Conservation (phyloP, 2,888 invertebrate species). For the Neocrepidodera transversa region DNA sequence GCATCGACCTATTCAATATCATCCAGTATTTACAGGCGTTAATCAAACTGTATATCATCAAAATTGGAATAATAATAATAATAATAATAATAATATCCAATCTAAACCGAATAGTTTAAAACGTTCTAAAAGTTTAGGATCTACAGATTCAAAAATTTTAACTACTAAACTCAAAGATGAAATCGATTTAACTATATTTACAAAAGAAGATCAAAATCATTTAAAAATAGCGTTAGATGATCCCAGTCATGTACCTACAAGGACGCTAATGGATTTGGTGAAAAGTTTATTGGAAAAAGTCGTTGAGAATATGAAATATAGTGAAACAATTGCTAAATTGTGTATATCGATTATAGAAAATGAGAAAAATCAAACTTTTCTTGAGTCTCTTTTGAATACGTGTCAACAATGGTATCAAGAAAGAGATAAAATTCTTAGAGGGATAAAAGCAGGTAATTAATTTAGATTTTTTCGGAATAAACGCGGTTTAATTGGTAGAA, state of each 20-base stretch:
- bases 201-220: slow-evolving; percentile 74
- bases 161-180: slow-evolving; percentile 75
- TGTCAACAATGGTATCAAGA: slow-evolving; percentile 88
- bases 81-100: slow-evolving; percentile 38
- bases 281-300: slow-evolving; percentile 81
- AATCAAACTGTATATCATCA: slow-evolving; percentile 46
- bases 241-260: slow-evolving; percentile 77
- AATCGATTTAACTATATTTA: slow-evolving; percentile 78
- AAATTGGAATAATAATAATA: too few species aligned
- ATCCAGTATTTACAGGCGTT: slow-evolving; percentile 62
- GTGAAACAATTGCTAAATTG: slow-evolving; percentile 83
- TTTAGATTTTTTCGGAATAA: too few species aligned
- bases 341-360: slow-evolving; percentile 88
- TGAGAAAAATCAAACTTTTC: slow-evolving; percentile 86
- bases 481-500: too few species aligned
- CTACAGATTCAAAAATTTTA: slow-evolving; percentile 74
- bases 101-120: slow-evolving; percentile 62
- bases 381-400: slow-evolving; percentile 87
- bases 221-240: slow-evolving; percentile 81
- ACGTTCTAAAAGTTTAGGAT: slow-evolving; percentile 82
- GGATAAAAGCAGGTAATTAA: slow-evolving; percentile 62
- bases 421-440: slow-evolving; percentile 70
- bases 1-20: slow-evolving; percentile 65
- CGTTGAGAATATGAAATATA: slow-evolving; percentile 78
- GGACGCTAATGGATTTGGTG: slow-evolving; percentile 85